A percentile compares a stretch with the other conserved stretches of the same genome.
These are phyloP conservation scores for Plutella xylostella DNA, from an alignment of 2,888 invertebrate species.

Conservation along the genomic window DNA sequence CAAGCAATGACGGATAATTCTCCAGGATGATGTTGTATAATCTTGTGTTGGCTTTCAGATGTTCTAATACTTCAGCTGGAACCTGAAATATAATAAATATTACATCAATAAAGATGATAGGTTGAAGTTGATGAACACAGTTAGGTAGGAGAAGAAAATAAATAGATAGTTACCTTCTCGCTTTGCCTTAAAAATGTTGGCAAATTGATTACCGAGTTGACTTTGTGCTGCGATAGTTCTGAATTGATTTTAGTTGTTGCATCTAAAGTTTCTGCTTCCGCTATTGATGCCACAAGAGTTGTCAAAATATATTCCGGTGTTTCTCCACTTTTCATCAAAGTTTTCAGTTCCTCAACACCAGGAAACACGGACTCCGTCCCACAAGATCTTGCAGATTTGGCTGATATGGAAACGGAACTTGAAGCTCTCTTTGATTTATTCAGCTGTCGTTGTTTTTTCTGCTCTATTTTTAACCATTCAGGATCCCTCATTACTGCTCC, in stretches of 20 bases:
- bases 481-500: constrained; percentile 90
- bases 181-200: constrained; percentile 83
- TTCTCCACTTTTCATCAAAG: constrained; percentile 77
- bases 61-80: constrained; percentile 78
- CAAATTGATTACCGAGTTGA: constrained; percentile 79
- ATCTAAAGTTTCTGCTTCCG: constrained; percentile 59
- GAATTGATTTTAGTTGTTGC: constrained; percentile 57
- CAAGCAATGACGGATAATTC: constrained; percentile 77
- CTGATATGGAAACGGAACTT: constrained; percentile 65
- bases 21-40: constrained; percentile 78
- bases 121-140: too few species aligned
- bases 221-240: constrained; percentile 47
- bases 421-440: constrained; percentile 65
- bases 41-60: constrained; percentile 71
- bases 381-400: constrained; percentile 43
- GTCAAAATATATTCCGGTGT: constrained; percentile 75
- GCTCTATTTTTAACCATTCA: constrained; percentile 80
- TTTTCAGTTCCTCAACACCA: constrained; percentile 74
- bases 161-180: constrained; percentile 75
- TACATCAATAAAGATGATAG: constrained; percentile 1
- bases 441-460: constrained; percentile 67
- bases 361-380: constrained; percentile 71
- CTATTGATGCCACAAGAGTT: constrained; percentile 70
- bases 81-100: constrained; percentile 52
- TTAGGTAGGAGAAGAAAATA: too few species aligned